Evolutionary conservation across 1,140 invertebrate species (phyloP).

Genomic region (Anadara kagoshimensis): DNA sequence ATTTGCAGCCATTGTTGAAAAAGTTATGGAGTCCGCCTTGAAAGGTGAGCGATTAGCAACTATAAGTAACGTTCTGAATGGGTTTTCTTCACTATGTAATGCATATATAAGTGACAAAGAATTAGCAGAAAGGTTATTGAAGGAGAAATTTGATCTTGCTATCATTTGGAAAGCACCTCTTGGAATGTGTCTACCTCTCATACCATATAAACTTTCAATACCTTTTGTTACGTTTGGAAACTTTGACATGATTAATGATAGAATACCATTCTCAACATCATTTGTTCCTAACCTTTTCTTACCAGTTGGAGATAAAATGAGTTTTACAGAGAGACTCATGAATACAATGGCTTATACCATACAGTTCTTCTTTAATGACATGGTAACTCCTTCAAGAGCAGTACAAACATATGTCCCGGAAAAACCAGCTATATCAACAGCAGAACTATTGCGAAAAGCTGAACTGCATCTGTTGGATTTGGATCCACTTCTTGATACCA

Average conservation of each 20-base stretch:
- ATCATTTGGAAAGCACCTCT: neutral
- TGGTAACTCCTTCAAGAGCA: neutral
- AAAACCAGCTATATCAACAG: neutral
- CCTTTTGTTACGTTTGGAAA: neutral
- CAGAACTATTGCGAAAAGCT: constrained; percentile 4
- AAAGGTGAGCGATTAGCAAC: no score
- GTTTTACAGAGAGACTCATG: neutral
- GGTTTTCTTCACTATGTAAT: neutral
- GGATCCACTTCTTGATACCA: constrained; percentile 45
- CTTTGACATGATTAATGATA: neutral
- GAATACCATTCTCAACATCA: constrained; percentile 20
- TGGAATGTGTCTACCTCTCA: neutral
- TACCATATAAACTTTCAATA: constrained; percentile 25
- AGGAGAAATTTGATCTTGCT: constrained; percentile 3
- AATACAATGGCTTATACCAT: neutral
- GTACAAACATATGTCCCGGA: neutral
- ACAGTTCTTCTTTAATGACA: neutral
- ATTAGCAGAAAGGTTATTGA: neutral
- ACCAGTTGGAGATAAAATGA: neutral
- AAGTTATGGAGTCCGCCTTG: no score
- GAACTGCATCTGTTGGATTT: constrained; percentile 40
- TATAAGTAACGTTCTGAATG: no score
- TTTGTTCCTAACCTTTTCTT: neutral
- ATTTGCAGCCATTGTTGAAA: no score
- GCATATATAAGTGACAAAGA: neutral